Conservation (phyloP, 1,140 invertebrate species). For the Idris sp. region DNA sequence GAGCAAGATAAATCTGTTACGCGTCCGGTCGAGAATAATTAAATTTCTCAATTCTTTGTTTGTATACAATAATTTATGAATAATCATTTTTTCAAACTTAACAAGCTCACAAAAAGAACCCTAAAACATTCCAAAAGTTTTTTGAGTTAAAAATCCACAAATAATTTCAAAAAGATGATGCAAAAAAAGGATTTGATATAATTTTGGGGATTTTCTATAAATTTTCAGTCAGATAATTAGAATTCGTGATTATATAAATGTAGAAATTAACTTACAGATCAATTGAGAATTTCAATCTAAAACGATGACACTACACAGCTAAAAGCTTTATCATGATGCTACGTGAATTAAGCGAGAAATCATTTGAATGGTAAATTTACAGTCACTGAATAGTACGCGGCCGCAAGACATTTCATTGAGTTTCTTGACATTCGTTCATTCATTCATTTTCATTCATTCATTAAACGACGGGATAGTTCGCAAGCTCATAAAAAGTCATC, state of each 20-base stretch:
- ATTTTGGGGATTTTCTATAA: too few species aligned
- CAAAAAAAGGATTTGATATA: too few species aligned
- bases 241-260: too few species aligned
- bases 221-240: too few species aligned
- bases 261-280: too few species aligned
- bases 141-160: too few species aligned
- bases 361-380: conserved; percentile 14
- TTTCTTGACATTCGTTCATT: conserved; percentile 25
- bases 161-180: too few species aligned
- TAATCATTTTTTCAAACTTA: too few species aligned
- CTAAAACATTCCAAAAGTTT: too few species aligned
- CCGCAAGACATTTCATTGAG: conserved; percentile 38
- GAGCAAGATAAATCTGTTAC: conserved; percentile 17
- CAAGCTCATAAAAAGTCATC: conserved; percentile 33
- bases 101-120: too few species aligned
- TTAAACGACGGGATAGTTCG: conserved; percentile 21
- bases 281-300: conserved; percentile 16
- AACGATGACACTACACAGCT: conserved; percentile 8
- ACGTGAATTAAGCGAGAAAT: conserved; percentile 15
- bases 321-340: conserved; percentile 4
- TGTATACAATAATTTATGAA: too few species aligned
- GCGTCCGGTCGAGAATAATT: conserved; percentile 20
- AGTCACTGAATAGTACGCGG: conserved; percentile 19
- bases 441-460: conserved; percentile 24
- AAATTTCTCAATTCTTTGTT: not conserved